These are phyloP conservation scores for Hippocampus guttulatus DNA, from an alignment of 2,113 vertebrate species.

Conservation along the genomic window DNA sequence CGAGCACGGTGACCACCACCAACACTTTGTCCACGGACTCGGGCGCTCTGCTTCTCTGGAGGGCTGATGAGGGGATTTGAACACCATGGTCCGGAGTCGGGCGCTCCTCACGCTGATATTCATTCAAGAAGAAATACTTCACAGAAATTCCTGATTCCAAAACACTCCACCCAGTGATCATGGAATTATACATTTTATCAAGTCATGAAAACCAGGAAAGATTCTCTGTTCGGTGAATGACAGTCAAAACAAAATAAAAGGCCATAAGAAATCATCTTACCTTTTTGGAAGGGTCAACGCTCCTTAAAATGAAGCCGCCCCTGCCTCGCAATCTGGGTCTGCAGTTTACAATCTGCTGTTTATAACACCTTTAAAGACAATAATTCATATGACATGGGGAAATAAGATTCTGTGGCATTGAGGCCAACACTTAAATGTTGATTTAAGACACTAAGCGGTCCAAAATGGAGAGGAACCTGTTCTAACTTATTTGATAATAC, in stretches of 20 bases:
- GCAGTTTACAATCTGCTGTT: conserved; percentile 14
- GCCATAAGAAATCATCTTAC: conserved; percentile 28
- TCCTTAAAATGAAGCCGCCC: rapidly evolving
- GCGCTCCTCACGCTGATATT: neutral
- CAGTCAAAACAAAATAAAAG: neutral
- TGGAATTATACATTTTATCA: neutral
- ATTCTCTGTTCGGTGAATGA: neutral
- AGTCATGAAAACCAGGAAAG: neutral
- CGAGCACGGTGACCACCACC: conserved; percentile 46
- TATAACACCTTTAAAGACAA: neutral
- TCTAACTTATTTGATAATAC: neutral
- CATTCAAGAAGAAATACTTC: neutral
- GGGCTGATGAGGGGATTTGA: conserved; percentile 51
- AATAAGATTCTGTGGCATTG: neutral
- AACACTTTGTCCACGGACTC: rapidly evolving
- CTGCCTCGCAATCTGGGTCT: rapidly evolving
- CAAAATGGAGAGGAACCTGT: neutral
- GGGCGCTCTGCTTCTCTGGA: conserved; percentile 13
- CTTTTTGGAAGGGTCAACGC: neutral
- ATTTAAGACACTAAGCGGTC: neutral
- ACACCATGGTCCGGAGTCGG: neutral
- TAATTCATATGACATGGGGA: neutral
- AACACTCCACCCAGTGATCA: no score
- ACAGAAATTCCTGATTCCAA: no score
- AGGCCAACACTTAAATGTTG: neutral